These are phyloP conservation scores for Pantherophis vulpinus DNA, from an alignment of 2,797 vertebrate genomes.

Conservation along the genomic window DNA sequence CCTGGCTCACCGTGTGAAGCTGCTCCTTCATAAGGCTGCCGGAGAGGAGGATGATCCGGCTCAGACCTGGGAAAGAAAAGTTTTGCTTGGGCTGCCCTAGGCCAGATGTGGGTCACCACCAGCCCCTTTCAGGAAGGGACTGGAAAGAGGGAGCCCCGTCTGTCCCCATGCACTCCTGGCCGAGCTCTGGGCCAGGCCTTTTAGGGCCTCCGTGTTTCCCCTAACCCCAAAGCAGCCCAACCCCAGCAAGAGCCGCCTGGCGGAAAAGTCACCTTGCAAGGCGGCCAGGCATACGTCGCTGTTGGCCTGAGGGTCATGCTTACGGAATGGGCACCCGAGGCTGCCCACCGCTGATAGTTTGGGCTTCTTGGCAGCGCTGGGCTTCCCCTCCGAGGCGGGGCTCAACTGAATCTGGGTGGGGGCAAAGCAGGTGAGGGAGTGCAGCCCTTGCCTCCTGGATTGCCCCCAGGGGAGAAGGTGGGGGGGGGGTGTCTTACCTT, in stretches of 20 bases:
- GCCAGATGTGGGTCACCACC: no score
- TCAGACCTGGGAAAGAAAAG: constrained; percentile 70
- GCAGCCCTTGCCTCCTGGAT: not conserved
- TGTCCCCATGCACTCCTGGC: not conserved
- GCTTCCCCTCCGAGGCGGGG: constrained; percentile 62
- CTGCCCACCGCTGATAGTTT: constrained; percentile 71
- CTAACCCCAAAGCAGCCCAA: not conserved
- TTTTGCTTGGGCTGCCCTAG: not conserved
- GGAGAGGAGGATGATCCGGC: constrained; percentile 76
- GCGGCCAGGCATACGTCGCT: constrained; percentile 72
- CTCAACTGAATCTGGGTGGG: constrained; percentile 72
- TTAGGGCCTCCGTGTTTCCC: not conserved
- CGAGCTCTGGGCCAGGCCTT: not conserved
- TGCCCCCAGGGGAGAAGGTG: no score
- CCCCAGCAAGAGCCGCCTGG: no score
- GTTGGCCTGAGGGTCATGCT: constrained; percentile 81
- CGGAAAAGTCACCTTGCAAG: constrained; percentile 71
- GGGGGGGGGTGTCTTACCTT: constrained; percentile 73
- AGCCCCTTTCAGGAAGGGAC: not conserved
- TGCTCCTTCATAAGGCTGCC: constrained; percentile 86
- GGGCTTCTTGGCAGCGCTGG: constrained; percentile 73
- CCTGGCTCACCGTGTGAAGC: constrained; percentile 79
- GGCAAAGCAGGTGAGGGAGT: no score
- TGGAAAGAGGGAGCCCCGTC: not conserved
- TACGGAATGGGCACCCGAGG: constrained; percentile 63